A percentile compares a stretch with the other conserved stretches of the same genome.
phyloP scores from a whole-genome alignment of 2,888 invertebrate species.

The Drosophila anomalipes region DNA sequence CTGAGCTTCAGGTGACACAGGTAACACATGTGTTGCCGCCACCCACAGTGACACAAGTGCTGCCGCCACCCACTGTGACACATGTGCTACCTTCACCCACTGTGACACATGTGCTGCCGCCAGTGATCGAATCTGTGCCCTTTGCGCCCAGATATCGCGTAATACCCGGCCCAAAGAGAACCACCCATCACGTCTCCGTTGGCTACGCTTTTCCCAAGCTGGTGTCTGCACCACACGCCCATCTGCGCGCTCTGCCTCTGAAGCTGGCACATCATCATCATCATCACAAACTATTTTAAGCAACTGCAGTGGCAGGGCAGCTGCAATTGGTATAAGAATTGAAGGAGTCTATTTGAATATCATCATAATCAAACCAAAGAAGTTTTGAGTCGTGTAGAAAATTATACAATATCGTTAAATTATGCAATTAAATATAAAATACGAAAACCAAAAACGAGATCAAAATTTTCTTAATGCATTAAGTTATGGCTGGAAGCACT shows the following conservation, averaged over 20 bases:
- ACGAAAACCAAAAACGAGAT: constrained; percentile 5
- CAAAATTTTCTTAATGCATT: not conserved
- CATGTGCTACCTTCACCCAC: constrained; percentile 66
- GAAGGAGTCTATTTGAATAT: not conserved
- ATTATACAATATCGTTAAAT: constrained; percentile 29
- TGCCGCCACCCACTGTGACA: constrained; percentile 64
- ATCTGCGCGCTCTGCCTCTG: constrained; percentile 75
- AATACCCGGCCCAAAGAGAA: constrained; percentile 82
- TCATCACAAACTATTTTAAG: constrained; percentile 75
- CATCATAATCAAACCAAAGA: constrained; percentile 48
- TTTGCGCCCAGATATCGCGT: constrained; percentile 80
- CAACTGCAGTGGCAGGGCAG: not conserved
- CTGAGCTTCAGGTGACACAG: constrained; percentile 46
- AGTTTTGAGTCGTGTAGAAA: constrained; percentile 41
- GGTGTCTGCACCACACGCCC: constrained; percentile 72
- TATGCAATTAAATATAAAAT: constrained; percentile 34
- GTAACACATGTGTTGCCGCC: constrained; percentile 65
- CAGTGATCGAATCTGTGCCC: constrained; percentile 71
- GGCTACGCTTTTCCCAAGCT: constrained; percentile 81
- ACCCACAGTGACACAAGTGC: constrained; percentile 60
- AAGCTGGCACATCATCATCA: constrained; percentile 71
- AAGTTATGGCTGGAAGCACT: not conserved
- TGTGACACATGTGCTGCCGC: constrained; percentile 66
- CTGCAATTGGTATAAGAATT: not conserved
- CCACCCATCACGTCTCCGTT: constrained; percentile 81